Base-by-base conservation (phyloP, 1,140 invertebrate species). In the Sarcophaga bullata region DNA sequence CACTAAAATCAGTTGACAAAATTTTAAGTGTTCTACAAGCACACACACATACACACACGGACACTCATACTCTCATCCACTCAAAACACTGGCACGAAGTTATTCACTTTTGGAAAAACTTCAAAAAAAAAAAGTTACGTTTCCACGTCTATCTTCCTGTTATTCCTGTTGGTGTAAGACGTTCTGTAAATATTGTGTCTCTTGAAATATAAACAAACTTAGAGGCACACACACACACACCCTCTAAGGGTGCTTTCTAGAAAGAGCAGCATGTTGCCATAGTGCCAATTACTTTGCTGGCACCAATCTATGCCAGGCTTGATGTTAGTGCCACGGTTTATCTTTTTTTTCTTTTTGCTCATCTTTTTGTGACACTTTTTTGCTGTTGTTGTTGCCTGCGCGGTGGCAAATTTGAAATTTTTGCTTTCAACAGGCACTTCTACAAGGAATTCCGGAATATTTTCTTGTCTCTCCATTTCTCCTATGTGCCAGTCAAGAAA, bases 1-100 rank as follows among this genome's bases (percentile, higher is more conserved):
- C 62, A 68, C 62, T 19, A 68, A 68, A 68, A 68, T 68, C n/a
- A 19, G 62, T 68, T 68, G 62, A 68, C 62, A 68, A 68, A 68
- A 68, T 68, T 68, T 17, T 5, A 68, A 68, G n/a, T 68, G 62
- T 8, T 68, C 6, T 19, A 68, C n/a, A 68, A 7, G n/a, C 54
- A 62, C 11, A 62, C 54, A 62, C 0, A 68, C 10, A 68, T 6
- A 19, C 62, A 19, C 62, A 25, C 8, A 68, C 17, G 19, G 11
- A 68, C 17, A 17, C 62, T 2, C 25, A 37, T 37, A 37, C 25
- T 2, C 25, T 37, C 25, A 37, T 37, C 25, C 25, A 37, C 25
- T 37, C 4, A 37, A n/a, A 37, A 37, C 25, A 37, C 25, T 37
- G 25, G 25, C 25, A 37, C 25, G 25, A 4, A 37, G 25, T 37